Evolutionary conservation across 2,888 invertebrate genomes (phyloP).

Genomic region (Hirudinaria manillensis): DNA sequence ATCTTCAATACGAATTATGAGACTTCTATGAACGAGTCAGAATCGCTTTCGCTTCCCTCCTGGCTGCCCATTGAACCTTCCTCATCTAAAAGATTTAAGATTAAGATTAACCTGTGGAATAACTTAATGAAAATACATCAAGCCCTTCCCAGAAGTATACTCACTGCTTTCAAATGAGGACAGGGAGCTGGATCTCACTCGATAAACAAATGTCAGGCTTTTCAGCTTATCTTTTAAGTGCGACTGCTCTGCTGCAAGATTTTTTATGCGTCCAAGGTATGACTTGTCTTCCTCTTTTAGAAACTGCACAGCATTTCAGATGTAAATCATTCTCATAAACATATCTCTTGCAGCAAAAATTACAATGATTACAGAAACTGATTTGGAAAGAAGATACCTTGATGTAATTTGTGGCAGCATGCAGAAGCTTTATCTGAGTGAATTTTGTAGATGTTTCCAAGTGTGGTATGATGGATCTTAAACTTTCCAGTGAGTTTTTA

Average conservation of each 20-base stretch:
- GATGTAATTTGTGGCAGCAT: slow-evolving; percentile 3
- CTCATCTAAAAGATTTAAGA: background rate
- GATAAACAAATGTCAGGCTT: background rate
- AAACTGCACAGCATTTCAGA: background rate
- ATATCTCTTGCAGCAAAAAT: background rate
- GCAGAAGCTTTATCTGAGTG: slow-evolving; percentile 5
- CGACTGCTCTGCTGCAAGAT: background rate
- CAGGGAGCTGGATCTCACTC: background rate
- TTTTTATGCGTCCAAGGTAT: background rate
- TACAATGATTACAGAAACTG: background rate
- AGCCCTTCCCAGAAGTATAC: background rate
- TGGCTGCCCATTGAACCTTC: background rate
- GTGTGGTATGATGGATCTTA: slow-evolving; percentile 2
- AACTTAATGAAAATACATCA: background rate
- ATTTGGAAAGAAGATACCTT: background rate
- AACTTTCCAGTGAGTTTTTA: slow-evolving; percentile 4
- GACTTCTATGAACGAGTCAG: background rate
- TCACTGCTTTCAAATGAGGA: slow-evolving; percentile 14
- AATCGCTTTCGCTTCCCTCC: background rate
- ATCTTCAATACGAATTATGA: background rate
- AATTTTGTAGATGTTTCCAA: slow-evolving; percentile 6
- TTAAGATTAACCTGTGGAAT: no score
- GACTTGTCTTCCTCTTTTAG: background rate
- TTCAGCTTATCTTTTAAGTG: slow-evolving; percentile 7
- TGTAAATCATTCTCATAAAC: no score